Base-by-base conservation (phyloP, 2,113 vertebrate species). In the Pseudopodoces humilis region DNA sequence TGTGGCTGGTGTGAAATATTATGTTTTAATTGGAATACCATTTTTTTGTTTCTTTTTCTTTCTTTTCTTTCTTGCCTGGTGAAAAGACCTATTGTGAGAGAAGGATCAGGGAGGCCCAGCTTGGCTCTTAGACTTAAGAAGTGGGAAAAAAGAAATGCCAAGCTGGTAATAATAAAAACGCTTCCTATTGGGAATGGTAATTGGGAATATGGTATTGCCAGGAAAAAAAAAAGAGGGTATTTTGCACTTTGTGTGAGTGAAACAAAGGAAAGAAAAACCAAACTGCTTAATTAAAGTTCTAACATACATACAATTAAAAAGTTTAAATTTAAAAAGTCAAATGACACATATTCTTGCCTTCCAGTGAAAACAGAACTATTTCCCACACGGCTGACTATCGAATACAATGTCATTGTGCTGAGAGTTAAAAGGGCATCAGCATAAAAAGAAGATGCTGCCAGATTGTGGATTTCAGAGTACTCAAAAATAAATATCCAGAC, bases 121-220 rank as follows among this genome's bases (percentile, higher is more conserved):
- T 91, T 87, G 81, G 67, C 84, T 93, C 37, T 85, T 76, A 59
- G 22, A 83, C 41, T 95, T 87, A 83, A 82, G 62, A 74, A 94
- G 37, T 62, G 56, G 70, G 65, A 94, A 94, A 90, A 92, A 94
- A 96, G 90, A 96, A 96, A 96, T 88, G 94, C 85, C 88, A 96
- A 96, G 95, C 95, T 96, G 96, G 88, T 95, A 94, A 93, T 96
- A 96, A 96, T 95, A 96, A 96, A 96, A 95, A 90, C 85, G 92
- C 92, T 96, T 96, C 94, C 92, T 96, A 95, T 96, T 96, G 96
- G 70, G 95, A 94, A 93, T 80, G 94, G 93, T n/a, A n/a, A n/a
- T n/a, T n/a, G n/a, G n/a, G n/a, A n/a, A n/a, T n/a, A 94, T 87
- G 90, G 92, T 85, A 93, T 83, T 96, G 94, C 92, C 92, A 94